Evolutionary conservation across 2,113 vertebrate species (phyloP).

Genomic region (Dromas ardeola): DNA sequence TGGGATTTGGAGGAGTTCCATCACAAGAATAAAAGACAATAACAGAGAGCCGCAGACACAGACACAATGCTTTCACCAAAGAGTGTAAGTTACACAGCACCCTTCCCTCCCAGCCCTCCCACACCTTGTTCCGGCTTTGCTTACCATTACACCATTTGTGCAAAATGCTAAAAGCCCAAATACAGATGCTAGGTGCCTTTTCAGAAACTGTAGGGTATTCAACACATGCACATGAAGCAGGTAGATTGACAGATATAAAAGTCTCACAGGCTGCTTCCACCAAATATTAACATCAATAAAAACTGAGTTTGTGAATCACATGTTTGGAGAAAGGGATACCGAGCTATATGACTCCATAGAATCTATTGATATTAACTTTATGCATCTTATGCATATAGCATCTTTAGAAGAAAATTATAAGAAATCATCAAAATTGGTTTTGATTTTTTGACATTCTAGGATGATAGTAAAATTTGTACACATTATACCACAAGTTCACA

Average conservation of each 20-base stretch:
- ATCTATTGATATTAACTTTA: neutral
- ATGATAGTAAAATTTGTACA: neutral
- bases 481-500: neutral
- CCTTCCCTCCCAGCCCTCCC: neutral
- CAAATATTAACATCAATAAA: neutral
- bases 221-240: neutral
- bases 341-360: neutral
- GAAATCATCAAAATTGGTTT: neutral
- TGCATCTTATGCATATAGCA: neutral
- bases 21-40: neutral
- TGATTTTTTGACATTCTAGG: neutral
- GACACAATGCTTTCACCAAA: neutral
- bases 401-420: neutral
- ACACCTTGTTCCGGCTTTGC: neutral
- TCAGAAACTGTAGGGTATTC: neutral
- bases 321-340: neutral
- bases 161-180: neutral
- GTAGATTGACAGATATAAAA: neutral
- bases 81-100: neutral
- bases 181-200: neutral
- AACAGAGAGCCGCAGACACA: neutral
- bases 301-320: neutral
- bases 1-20: neutral
- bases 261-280: neutral
- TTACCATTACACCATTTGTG: neutral